Conservation (phyloP, 1,140 invertebrate species). For the Schmidtea mediterranea region DNA sequence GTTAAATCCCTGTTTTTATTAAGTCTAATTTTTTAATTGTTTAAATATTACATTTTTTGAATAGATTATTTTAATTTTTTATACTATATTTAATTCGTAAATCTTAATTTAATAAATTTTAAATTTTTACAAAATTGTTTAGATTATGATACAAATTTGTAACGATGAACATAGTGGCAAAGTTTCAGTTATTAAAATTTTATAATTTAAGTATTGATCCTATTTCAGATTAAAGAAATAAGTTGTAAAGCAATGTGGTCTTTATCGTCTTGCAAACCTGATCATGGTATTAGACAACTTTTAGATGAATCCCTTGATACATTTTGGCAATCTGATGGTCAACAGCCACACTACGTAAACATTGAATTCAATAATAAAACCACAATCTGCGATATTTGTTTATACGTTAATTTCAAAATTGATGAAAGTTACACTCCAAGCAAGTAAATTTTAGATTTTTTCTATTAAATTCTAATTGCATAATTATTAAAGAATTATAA, state of each 20-base stretch:
- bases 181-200: no score
- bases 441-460: background rate
- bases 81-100: no score
- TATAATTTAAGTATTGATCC: no score
- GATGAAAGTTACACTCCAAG: slow-evolving; percentile 90
- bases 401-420: slow-evolving; percentile 85
- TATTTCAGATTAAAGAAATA: slow-evolving; percentile 2
- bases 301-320: slow-evolving; percentile 40
- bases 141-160: no score
- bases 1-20: no score
- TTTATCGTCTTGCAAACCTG: slow-evolving; percentile 6
- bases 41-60: no score
- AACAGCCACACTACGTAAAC: slow-evolving; percentile 82
- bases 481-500: background rate
- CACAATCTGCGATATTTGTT: slow-evolving; percentile 69
- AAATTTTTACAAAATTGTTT: no score
- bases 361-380: slow-evolving; percentile 88
- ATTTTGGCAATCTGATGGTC: slow-evolving; percentile 97
- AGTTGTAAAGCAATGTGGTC: slow-evolving; percentile 2
- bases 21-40: no score
- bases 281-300: slow-evolving; percentile 4
- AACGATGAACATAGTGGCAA: no score
- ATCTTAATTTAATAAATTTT: no score
- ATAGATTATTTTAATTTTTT: no score
- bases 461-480: background rate